Conservation (phyloP, 2,113 vertebrate species). For the Monopterus albus region DNA sequence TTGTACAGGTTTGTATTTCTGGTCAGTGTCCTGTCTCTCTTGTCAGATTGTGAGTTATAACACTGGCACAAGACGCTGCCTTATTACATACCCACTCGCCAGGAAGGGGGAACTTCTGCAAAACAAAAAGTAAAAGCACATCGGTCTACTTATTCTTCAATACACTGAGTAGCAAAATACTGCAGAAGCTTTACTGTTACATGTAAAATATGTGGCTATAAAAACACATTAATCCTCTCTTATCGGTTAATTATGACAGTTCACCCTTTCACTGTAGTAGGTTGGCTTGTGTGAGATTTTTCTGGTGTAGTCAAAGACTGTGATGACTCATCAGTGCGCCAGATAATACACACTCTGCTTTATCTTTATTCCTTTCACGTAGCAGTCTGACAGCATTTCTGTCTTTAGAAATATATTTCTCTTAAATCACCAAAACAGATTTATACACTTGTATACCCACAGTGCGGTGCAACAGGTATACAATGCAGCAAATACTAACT, state of each 20-base stretch:
- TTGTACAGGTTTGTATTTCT: not conserved
- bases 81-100: not conserved
- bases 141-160: not conserved
- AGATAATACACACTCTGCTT: constrained; percentile 43
- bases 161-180: not conserved
- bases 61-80: not conserved
- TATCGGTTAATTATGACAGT: constrained; percentile 33
- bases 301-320: constrained; percentile 33
- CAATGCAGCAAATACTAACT: too few species aligned
- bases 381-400: not conserved
- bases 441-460: too few species aligned
- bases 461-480: too few species aligned
- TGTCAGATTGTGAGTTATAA: not conserved
- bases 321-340: constrained; percentile 77
- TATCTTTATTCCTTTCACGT: constrained; percentile 39
- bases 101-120: not conserved
- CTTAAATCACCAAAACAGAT: not conserved
- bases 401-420: not conserved
- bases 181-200: not conserved
- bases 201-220: constrained; percentile 11
- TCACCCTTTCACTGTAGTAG: constrained; percentile 25
- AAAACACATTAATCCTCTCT: constrained; percentile 28
- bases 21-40: not conserved
- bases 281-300: constrained; percentile 37
- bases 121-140: not conserved